phyloP scores from a whole-genome alignment of 2,888 invertebrate species.

The Coecobrya sp. region DNA sequence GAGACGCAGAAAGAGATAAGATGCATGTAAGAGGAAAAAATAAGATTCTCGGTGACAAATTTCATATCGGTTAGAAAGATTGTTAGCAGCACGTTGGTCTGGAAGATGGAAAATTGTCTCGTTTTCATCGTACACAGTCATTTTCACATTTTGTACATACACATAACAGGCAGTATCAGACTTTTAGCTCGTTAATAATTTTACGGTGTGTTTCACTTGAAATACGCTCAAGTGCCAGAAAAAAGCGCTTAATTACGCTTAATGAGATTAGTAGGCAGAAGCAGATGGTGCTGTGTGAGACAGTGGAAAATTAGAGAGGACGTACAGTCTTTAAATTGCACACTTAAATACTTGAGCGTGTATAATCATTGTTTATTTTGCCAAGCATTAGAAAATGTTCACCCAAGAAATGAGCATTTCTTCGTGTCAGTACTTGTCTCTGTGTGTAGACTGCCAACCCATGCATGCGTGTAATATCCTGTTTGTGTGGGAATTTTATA shows the following conservation, averaged over 20 bases:
- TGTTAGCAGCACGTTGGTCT: not conserved
- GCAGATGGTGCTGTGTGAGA: not conserved
- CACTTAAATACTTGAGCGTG: not conserved
- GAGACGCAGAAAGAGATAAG: not conserved
- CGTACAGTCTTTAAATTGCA: not conserved
- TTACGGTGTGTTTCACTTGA: conserved; percentile 43
- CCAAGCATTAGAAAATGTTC: not conserved
- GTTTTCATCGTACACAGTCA: not conserved
- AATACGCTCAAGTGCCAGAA: conserved; percentile 38
- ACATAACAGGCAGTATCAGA: not conserved
- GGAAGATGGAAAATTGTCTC: not conserved
- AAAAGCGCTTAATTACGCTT: conserved; percentile 49
- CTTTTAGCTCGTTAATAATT: conserved; percentile 37
- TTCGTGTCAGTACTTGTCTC: not conserved
- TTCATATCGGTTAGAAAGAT: not conserved
- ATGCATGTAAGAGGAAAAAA: not conserved
- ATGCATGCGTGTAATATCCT: not conserved
- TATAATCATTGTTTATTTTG: not conserved
- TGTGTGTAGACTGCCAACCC: not conserved
- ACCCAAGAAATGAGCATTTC: not conserved
- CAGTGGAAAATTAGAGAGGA: not conserved
- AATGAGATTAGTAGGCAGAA: conserved; percentile 27
- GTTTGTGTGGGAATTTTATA: not conserved
- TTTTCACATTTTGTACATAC: not conserved
- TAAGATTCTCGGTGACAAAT: conserved; percentile 3